Conservation (phyloP, 2,888 invertebrate species). For the Noctua janthe region DNA sequence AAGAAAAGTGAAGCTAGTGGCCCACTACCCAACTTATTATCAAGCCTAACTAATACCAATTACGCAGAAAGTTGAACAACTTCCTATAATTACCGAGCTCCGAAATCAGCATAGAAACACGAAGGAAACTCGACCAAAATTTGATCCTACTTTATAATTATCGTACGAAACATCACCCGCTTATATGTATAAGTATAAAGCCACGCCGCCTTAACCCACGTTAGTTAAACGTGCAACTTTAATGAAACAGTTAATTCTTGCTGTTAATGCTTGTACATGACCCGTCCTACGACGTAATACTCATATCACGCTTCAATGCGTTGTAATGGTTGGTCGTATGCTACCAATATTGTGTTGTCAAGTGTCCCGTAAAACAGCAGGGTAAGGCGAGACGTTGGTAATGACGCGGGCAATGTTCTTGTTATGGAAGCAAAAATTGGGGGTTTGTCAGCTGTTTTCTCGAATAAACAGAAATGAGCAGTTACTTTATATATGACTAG, state of each 20-base stretch:
- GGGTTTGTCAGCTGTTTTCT: conserved; percentile 5
- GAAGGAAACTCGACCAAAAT: conserved; percentile 43
- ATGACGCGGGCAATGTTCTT: conserved; percentile 23
- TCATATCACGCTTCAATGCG: conserved; percentile 54
- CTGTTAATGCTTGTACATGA: conserved; percentile 60
- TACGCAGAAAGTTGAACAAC: conserved; percentile 39
- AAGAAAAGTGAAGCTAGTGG: not conserved
- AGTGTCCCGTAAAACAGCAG: conserved; percentile 51
- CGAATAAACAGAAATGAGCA: not conserved
- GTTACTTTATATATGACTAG: not conserved
- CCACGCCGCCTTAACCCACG: conserved; percentile 45
- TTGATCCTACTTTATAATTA: conserved; percentile 62
- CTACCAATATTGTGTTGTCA: conserved; percentile 60
- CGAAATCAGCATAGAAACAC: conserved; percentile 48
- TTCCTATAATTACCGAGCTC: conserved; percentile 45
- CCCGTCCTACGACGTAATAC: conserved; percentile 58
- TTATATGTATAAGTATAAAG: conserved; percentile 33
- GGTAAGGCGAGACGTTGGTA: conserved; percentile 35
- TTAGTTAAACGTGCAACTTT: conserved; percentile 69
- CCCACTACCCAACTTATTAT: conserved; percentile 11
- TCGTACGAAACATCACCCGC: conserved; percentile 45
- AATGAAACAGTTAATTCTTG: conserved; percentile 76
- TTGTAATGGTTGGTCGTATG: conserved; percentile 53
- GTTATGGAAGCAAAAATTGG: conserved; percentile 27
- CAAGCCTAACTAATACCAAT: conserved; percentile 38